Conservation (phyloP, 2,113 vertebrate genomes). For the Choloepus hoffmanni region DNA sequence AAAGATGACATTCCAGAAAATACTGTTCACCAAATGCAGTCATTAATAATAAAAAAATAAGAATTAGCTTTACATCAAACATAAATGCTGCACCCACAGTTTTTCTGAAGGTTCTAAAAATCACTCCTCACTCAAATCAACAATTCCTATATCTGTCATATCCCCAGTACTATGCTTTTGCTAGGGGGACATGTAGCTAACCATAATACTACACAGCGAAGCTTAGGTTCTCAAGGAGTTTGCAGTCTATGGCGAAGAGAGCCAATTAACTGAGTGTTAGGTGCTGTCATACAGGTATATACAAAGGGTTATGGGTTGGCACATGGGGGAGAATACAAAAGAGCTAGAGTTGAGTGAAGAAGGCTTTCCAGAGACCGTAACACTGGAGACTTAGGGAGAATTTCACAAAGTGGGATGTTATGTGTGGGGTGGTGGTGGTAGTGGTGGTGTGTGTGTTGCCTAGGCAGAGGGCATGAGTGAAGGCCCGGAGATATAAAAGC, state of each 20-base stretch:
- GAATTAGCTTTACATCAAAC: slow-evolving; percentile 8
- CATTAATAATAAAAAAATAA: slow-evolving; percentile 28
- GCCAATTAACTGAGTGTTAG: background rate
- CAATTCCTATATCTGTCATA: background rate
- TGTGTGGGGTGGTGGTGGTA: background rate
- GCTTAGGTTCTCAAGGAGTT: background rate
- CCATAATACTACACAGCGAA: background rate
- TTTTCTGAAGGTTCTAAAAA: slow-evolving; percentile 50
- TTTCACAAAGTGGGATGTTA: background rate
- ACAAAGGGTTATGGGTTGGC: background rate
- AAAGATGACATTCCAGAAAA: slow-evolving; percentile 48
- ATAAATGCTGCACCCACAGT: background rate
- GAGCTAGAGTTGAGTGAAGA: background rate
- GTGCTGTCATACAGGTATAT: background rate
- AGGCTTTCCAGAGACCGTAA: background rate
- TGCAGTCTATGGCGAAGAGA: background rate
- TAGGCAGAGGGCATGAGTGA: background rate
- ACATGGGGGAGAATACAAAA: background rate
- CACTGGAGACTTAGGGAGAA: background rate
- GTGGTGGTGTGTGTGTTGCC: too few species aligned
- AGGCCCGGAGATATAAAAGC: background rate
- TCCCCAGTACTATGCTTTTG: background rate
- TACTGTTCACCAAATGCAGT: background rate
- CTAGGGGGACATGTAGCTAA: background rate
- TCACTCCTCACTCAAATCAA: background rate